Evolutionary conservation across 2,797 vertebrate species (phyloP).

Genomic region (Cyprinella venusta): DNA sequence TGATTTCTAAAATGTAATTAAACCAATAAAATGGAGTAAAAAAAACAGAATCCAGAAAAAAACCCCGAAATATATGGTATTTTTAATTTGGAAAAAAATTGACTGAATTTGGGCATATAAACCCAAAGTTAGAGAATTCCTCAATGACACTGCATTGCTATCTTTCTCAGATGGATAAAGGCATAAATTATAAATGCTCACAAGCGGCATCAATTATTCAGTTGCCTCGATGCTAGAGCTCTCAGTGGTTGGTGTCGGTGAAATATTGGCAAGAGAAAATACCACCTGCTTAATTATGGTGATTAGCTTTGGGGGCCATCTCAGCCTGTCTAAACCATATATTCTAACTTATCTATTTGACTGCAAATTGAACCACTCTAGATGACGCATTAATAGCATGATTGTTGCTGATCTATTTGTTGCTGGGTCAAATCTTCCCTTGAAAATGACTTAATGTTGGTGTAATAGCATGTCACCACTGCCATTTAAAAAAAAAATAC

Average conservation of each 20-base stretch:
- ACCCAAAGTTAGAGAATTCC: slow-evolving; percentile 46
- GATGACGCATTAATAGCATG: slow-evolving; percentile 49
- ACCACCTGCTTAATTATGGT: slow-evolving; percentile 68
- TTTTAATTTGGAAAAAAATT: no score
- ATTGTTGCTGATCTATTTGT: slow-evolving; percentile 55
- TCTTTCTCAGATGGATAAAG: slow-evolving; percentile 71
- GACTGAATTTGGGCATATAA: no score
- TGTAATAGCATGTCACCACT: slow-evolving; percentile 22
- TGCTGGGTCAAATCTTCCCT: slow-evolving; percentile 39
- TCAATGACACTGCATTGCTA: slow-evolving; percentile 56
- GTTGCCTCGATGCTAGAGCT: slow-evolving; percentile 66
- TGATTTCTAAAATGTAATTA: no score
- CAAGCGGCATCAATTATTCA: slow-evolving; percentile 73
- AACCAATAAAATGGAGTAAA: no score
- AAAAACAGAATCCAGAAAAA: no score
- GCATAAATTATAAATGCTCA: slow-evolving; percentile 74
- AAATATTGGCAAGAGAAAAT: slow-evolving; percentile 63
- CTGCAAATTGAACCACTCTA: slow-evolving; percentile 54
- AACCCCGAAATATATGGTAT: no score
- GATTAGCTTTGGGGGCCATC: slow-evolving; percentile 61
- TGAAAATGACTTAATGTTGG: slow-evolving; percentile 31
- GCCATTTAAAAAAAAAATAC: slow-evolving; percentile 32
- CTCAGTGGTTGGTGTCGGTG: slow-evolving; percentile 67
- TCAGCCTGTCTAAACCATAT: slow-evolving; percentile 53
- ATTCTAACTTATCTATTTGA: slow-evolving; percentile 61